Conservation (phyloP, 2,888 invertebrate genomes). For the Drosophila emarginata region DNA sequence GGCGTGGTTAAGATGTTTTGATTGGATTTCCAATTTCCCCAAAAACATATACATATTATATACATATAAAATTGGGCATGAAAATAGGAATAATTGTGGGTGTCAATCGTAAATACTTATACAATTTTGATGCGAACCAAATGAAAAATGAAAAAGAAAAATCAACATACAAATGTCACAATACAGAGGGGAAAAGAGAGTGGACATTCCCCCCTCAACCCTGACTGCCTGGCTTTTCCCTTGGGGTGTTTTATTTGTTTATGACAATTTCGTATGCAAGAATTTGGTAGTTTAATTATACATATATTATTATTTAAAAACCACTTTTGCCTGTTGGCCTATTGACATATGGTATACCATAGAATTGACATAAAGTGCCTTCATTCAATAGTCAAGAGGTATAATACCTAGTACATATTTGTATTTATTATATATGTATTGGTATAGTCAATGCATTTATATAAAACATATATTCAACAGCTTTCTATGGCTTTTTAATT, state of each 20-base stretch:
- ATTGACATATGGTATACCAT: neutral
- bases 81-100: slow-evolving; percentile 11
- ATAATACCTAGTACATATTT: neutral
- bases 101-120: slow-evolving; percentile 7
- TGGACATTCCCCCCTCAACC: neutral
- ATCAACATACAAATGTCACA: slow-evolving; percentile 1
- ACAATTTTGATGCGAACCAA: neutral
- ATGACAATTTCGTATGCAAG: neutral
- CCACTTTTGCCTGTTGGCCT: slow-evolving; percentile 1
- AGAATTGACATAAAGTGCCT: neutral
- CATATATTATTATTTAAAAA: slow-evolving; percentile 1
- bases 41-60: neutral
- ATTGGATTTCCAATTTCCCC: slow-evolving; percentile 38
- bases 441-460: neutral
- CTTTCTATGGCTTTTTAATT: neutral
- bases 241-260: neutral
- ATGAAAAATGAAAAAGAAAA: neutral
- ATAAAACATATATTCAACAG: neutral
- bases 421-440: neutral
- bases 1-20: slow-evolving; percentile 10
- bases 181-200: neutral
- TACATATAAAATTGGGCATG: slow-evolving; percentile 11
- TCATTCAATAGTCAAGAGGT: neutral
- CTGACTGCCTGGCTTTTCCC: neutral
- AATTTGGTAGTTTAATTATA: slow-evolving; percentile 10